Base-by-base conservation (phyloP, 2,888 invertebrate genomes). In the Caenorhabditis sp. region DNA sequence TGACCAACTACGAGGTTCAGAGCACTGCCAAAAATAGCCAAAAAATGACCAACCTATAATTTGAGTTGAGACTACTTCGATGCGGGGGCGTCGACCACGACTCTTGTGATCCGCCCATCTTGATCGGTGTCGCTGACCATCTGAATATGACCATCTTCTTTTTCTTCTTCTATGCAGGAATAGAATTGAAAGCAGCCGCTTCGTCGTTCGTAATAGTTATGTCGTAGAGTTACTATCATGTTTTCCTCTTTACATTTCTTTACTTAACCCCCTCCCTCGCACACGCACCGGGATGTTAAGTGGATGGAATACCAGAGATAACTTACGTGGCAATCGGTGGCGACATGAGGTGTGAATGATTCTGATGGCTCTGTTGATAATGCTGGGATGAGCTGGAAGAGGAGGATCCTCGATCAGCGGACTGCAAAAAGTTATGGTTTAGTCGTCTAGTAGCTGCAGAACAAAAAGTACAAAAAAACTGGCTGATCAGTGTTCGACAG, bases 41-140 rank as follows among this genome's bases (percentile, higher is more conserved):
- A 48, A 46, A 48, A n/a, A n/a, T 13, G 24, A 53, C 53, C 7
- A 52, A 78, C 79, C 79, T 62, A 24, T 77, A 79, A 50, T 70
- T 70, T 27, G 79, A 79, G 37, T 70, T 79, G 46, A 77, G 63
- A 70, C 79, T 79, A 68, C 63, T 79, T 17, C 81, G 61, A 55
- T 81, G 79, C 30, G 66, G 55, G 35, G 76, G 76, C n/a, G 75
- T 62, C 15, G 71, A 65, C 77, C 77, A 77, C 13, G 71, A 71
- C 22, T 77, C 77, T 20, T 65, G 71, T 22, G 77, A 77, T 13
- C 77, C 76, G 58, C 53, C 71, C 59, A 66, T 66, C 46, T 62
- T 63, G 45, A 73, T 39, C 20, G 68, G 68, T 45, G 63, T 62
- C n/a, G 63, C 65, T 45, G 70, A 56, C 75, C 75, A 76, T 56